Base-by-base conservation (phyloP, 2,888 invertebrate genomes). In the Watsonalla cultraria region DNA sequence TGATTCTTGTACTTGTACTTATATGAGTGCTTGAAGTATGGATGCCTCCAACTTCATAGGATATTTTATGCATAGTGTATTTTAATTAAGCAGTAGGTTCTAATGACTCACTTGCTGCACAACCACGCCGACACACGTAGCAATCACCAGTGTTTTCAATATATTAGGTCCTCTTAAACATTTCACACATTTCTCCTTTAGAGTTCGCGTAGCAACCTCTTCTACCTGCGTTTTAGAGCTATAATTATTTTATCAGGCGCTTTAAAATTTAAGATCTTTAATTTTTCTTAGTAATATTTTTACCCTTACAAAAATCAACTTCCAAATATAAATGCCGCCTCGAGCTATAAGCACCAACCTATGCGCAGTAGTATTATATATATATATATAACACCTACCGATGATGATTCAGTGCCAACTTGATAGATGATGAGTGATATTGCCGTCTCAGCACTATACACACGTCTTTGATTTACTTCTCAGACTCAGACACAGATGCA, bases 141-240 rank as follows among this genome's bases (percentile, higher is more conserved):
- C 64, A 0, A 94, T 75, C 2, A 94, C 89, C 6, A 92, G 53
- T 0, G 93, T 92, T 57, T 92, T 92, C 34, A 94, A 74, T 5
- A 93, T 69, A 58, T 93, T 92, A 0, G 92, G 90, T 46, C 93
- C 92, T 45, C 79, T 84, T 35, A 92, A 66, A 60, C 90, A 92
- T 51, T 80, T 81, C 1, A 65, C 68, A 51, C 86, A 84, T 57
- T 79, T 84, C 59, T 80, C 70, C 54, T 75, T 82, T n/a, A 84
- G 58, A 0, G 68, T 71, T 8, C 60, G 56, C 14, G 59, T 60
- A 2, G 72, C 64, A 13, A 70, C 66, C 45, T 74, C 67, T 14
- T 56, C 54, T 71, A 37, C 46, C 42, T 42, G 42, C 11, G 11
- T 42, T 42, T 11, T 42, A 42, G 6, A 11, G 42, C 42, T 42